Evolutionary conservation across 2,888 invertebrate genomes (phyloP), one percentile per base, ranked within the genome.

Genomic region (Hyposoter didymator): DNA sequence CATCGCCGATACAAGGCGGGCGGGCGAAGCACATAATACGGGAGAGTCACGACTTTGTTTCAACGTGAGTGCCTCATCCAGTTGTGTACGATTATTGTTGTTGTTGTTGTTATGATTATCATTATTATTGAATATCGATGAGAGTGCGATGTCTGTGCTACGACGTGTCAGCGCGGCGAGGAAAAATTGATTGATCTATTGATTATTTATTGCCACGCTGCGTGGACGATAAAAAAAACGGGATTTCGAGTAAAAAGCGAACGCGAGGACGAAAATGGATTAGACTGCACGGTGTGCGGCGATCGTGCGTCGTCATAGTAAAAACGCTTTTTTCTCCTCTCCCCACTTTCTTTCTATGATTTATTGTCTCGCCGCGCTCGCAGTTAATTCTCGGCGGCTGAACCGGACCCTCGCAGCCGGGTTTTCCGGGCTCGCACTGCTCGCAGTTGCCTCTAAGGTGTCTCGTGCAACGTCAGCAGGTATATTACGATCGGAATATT

Each of bases 261-360:
- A n/a, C n/a, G n/a, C n/a, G n/a, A n/a, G n/a, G n/a, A n/a, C n/a
- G n/a, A 39, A 69, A 43, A 83, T 83, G 83, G 78, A 78, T 78
- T 62, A 35, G 1, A 28, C 28, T 66, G 55, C 76, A 45, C 73
- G 73, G 35, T 6, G 35, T 6, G 35, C 32, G 59, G 35, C 32
- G 59, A 55, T n/a, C 55, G 72, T 78, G 78, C 78, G 72, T 73
- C 55, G 74, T 64, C 22, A 55, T 43, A 17, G 72, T 73, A 52
- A 64, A 49, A 64, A 49, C 28, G 59, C 49, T 14, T 67, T 52
- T 39, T 52, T 49, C 39, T 32, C 43, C 39, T 32, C 43, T 47
- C 22, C 47, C 17, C 55, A 55, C 55, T 55, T 55, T 59, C n/a
- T 49, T 49, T 49, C 55, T 28, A 28, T 59, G 55, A 59, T 59